Base-by-base conservation (phyloP, 2,888 invertebrate genomes). In the Lepidochrysops patricia region DNA sequence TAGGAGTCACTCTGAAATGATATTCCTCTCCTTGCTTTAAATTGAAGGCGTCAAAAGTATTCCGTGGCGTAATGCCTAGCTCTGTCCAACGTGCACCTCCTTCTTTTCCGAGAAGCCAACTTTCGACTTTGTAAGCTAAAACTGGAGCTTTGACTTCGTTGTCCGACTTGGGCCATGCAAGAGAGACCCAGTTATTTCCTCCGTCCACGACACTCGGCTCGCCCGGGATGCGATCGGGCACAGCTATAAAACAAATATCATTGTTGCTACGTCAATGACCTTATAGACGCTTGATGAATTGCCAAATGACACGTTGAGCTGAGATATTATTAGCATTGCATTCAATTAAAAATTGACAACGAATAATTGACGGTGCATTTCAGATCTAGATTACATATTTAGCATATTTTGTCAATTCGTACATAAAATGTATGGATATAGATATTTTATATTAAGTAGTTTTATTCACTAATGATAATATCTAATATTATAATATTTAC, bases 51-150 rank as follows among this genome's bases (percentile, higher is more conserved):
- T 97, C 97, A 76, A 93, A 96, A 6, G 93, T 92, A 75, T 94
- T 95, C 56, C 95, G 91, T 1, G 95, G 94, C 0, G 95, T 93
- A 54, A 96, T 91, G 12, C 96, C 96, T 34, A 96, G 83, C 85
- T 96, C 95, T 2, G 82, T 85, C 97, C 97, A 97, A 68, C 94
- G 90, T 1, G 96, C 95, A n/a, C 95, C 95, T 12, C 95, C 95
- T 70, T 95, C 95, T 56, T 92, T 93, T 1, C 95, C 96, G 34
- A 93, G 76, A 34, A 93, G 88, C 96, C 96, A 96, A 60, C 93
- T 92, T 71, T 97, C 97, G 3, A 97, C 92, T 72, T 92, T 93
- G 80, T 96, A 97, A 0, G 96, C 96, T 27, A 95, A 89, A 1
- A 96, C 94, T 0, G 96, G 95, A 2, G 94, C 94, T 74, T 90